Evolutionary conservation across 2,888 invertebrate species (phyloP).

Genomic region (Cinara cedri): DNA sequence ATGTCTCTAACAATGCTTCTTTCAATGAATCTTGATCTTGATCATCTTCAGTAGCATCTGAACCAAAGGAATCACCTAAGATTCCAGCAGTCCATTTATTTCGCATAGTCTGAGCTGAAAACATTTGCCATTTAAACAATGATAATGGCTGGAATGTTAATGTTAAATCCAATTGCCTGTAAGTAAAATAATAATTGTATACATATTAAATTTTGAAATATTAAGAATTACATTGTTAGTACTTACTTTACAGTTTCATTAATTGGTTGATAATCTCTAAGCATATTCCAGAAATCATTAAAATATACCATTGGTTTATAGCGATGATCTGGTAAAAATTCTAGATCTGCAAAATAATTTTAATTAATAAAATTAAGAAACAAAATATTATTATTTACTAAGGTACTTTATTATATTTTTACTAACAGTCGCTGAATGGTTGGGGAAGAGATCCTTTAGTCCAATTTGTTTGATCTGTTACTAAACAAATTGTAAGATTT

Average conservation of each 20-base stretch:
- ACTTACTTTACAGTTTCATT: conserved; percentile 78
- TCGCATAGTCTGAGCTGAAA: conserved; percentile 93
- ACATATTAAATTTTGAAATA: neutral
- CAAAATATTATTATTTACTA: conserved; percentile 8
- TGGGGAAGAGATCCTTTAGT: conserved; percentile 86
- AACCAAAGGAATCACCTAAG: conserved; percentile 72
- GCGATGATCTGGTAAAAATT: conserved; percentile 82
- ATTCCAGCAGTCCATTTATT: conserved; percentile 77
- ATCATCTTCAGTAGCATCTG: conserved; percentile 79
- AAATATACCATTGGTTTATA: conserved; percentile 94
- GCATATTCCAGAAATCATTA: conserved; percentile 99
- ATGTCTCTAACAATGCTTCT: conserved; percentile 94
- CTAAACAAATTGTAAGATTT: conserved; percentile 92
- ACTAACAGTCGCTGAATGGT: conserved; percentile 84
- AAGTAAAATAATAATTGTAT: conserved; percentile 9
- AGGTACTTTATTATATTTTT: conserved; percentile 1
- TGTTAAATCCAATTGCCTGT: conserved; percentile 69
- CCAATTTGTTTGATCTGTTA: conserved; percentile 97
- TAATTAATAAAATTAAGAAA: conserved; percentile 22
- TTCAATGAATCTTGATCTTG: conserved; percentile 85
- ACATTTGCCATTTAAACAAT: conserved; percentile 97
- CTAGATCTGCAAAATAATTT: conserved; percentile 70
- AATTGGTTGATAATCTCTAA: conserved; percentile 89
- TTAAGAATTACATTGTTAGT: no score
- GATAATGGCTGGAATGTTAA: conserved; percentile 88